Evolutionary conservation across 2,113 vertebrate species (phyloP).

Genomic region (Ia io): DNA sequence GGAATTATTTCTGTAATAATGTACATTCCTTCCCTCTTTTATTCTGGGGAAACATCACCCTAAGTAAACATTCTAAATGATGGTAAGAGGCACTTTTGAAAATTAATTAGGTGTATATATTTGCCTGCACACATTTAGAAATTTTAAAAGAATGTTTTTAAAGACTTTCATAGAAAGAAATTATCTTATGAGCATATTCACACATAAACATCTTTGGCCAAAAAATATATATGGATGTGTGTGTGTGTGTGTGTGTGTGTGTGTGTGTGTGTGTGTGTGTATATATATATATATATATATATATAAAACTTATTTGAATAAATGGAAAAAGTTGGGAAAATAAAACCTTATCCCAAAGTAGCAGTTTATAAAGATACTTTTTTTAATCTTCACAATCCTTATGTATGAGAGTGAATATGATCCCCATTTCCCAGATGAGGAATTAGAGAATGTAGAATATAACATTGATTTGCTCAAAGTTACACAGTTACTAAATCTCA

Average conservation of each 20-base stretch:
- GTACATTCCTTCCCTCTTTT: neutral
- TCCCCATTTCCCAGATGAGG: neutral
- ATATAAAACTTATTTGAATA: constrained; percentile 14
- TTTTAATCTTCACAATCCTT: neutral
- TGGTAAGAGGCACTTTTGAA: constrained; percentile 48
- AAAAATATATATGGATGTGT: neutral
- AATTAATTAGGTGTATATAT: neutral
- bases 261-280: no score
- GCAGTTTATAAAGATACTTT: neutral
- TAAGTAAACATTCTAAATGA: neutral
- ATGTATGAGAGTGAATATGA: neutral
- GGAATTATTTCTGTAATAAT: neutral
- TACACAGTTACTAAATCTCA: neutral
- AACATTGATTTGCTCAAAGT: neutral
- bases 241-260: no score
- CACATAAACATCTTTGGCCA: neutral
- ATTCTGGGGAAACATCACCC: neutral
- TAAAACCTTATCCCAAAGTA: constrained; percentile 36
- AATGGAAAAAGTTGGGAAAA: constrained; percentile 3
- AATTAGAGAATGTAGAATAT: neutral
- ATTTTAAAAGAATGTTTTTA: constrained; percentile 27
- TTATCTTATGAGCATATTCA: neutral
- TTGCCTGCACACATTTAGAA: constrained; percentile 37
- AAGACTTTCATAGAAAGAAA: constrained; percentile 27
- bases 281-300: neutral